Base-by-base conservation (phyloP, 2,797 vertebrate genomes). In the Schizothorax lantsangensis region DNA sequence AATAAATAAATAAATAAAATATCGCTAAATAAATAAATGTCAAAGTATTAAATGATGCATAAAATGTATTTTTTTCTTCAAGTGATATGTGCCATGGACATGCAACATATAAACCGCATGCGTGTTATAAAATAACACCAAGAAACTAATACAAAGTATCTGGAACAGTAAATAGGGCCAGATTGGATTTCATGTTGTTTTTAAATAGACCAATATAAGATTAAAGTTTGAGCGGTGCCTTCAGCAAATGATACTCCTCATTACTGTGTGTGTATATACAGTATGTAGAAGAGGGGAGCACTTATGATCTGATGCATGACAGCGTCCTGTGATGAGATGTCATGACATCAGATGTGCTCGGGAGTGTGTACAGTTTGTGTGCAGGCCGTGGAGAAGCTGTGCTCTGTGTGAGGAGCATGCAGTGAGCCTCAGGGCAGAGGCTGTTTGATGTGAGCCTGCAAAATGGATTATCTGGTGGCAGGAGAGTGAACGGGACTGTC, bases 381-480 rank as follows among this genome's bases (percentile, higher is more conserved):
- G n/a, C 36, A 84, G 52, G 19, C 66, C 33, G 6, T 66, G 26
- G 12, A 86, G 52, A 79, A 72, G 38, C 83, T 1, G 45, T 36
- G 2, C 1, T 78, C 74, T 86, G 79, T 77, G 78, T 86, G 40
- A 62, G 77, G 21, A 84, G 73, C 43, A 81, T 81, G 78, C 64
- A 84, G 73, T 43, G 77, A 93, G 59, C 94, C 94, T 93, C 89
- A 92, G 93, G 93, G 92, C 92, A 94, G 62, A 30, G 92, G 92
- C 94, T 94, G 94, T 95, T 95, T 96, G 95, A 96, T 95, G 94
- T 92, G 89, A 86, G 92, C 92, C 92, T 95, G 94, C 95, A 95
- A 95, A 95, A 93, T 94, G 93, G 94, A 91, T 95, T 96, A 96
- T 95, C 93, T 93, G 92, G 93, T 94, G 93, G 93, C 92, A 93